Base-by-base conservation (phyloP, 2,888 invertebrate species). In the Myathropa florea region DNA sequence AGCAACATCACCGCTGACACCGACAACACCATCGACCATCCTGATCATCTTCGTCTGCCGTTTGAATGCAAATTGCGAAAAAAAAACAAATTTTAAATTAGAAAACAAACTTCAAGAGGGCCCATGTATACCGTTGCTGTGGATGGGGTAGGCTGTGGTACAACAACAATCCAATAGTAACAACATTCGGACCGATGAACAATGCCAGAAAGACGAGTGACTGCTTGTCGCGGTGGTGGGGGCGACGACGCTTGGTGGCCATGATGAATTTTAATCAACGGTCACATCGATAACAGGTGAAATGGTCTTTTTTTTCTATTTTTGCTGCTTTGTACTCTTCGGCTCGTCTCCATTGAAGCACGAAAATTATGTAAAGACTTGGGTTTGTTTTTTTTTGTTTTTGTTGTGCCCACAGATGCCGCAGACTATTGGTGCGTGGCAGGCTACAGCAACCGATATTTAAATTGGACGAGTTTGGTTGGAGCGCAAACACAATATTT, bases 51-150 rank as follows among this genome's bases (percentile, higher is more conserved):
- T 67, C 68, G 73, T 53, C 30, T 30, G 71, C 46, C 61, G 71
- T 81, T 85, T 85, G 77, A 85, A 85, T 82, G 64, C 85, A 82
- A 84, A 84, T 81, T 80, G 84, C 81, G 67, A 76, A 76, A 84
- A 46, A 46, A 18, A 46, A 83, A 63, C 30, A 68, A 67, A 64
- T 78, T 73, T 73, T 24, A 67, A 78, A 78, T 61, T 76, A 68
- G 83, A 83, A 83, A 84, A 84, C 75, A 65, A 79, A 76, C 63
- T 46, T 14, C 21, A 21, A 24, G 63, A 4, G 39, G 39, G 28
- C 63, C 26, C 73, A 55, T 75, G 73, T 79, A 79, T 75, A 79
- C 46, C 57, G 70, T 81, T 46, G 24, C 67, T 24, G 24, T 53
- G 12, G 12, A 23, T 46, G 6, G 39, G 7, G 21, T 28, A 18